These are phyloP conservation scores for Tauraco hartlaubi DNA, from an alignment of 2,797 vertebrate genomes.

Conservation along the genomic window DNA sequence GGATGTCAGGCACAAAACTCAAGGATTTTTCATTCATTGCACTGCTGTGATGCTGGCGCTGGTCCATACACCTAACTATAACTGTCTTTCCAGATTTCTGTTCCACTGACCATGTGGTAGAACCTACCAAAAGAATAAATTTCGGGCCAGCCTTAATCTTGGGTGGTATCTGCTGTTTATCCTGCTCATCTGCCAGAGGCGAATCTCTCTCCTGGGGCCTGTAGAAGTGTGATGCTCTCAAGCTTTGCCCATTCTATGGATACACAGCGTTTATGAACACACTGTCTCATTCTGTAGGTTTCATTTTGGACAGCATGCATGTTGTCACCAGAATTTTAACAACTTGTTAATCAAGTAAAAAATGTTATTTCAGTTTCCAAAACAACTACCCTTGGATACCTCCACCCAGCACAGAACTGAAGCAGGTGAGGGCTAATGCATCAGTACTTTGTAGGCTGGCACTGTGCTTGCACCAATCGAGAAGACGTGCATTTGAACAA, in stretches of 20 bases:
- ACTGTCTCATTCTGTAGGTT: not conserved
- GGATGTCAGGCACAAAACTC: not conserved
- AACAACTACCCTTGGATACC: not conserved
- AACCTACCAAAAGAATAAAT: not conserved
- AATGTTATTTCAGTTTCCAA: not conserved
- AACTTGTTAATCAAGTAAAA: not conserved
- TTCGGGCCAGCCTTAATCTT: not conserved
- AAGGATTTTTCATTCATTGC: not conserved
- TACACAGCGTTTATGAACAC: not conserved
- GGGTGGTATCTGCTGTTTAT: not conserved
- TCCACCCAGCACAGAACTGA: not conserved
- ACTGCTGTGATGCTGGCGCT: not conserved
- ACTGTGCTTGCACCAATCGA: not conserved
- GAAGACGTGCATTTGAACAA: rapidly evolving
- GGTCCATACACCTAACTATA: not conserved
- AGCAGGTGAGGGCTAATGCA: not conserved
- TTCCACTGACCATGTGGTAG: not conserved
- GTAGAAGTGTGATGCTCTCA: not conserved
- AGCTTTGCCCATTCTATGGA: not conserved
- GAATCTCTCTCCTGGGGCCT: not conserved
- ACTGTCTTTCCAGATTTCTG: not conserved
- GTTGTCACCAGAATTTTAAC: not conserved
- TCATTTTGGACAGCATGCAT: not conserved
- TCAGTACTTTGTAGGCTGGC: not conserved
- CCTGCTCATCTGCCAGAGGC: not conserved